phyloP scores from a whole-genome alignment of 1,140 invertebrate genomes.

The Camponotus vicinus region DNA sequence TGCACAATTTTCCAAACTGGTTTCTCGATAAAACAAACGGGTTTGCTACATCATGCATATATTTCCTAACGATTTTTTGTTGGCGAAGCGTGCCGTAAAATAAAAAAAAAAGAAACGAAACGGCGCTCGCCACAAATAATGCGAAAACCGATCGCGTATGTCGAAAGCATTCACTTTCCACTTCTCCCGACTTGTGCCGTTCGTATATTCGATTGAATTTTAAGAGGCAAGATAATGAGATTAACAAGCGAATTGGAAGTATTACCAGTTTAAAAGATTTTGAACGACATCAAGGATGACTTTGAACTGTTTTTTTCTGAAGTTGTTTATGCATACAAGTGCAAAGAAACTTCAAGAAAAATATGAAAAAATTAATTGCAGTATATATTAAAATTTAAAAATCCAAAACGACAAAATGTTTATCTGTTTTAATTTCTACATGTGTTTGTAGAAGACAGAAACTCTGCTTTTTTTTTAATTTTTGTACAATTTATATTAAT shows the following conservation, averaged over 20 bases:
- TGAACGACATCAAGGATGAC: background rate
- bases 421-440: background rate
- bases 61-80: constrained; percentile 48
- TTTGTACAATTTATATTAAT: constrained; percentile 1
- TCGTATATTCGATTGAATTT: background rate
- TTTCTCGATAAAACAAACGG: constrained; percentile 57
- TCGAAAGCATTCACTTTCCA: constrained; percentile 51
- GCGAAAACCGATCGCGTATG: constrained; percentile 54
- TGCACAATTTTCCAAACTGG: constrained; percentile 60
- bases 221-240: constrained; percentile 23
- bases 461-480: background rate
- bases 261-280: background rate
- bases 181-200: constrained; percentile 17
- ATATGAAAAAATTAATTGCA: background rate
- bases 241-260: background rate
- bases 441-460: background rate
- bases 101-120: constrained; percentile 9
- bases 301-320: background rate
- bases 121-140: constrained; percentile 39
- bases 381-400: background rate
- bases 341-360: background rate
- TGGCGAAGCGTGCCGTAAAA: constrained; percentile 16
- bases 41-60: constrained; percentile 61
- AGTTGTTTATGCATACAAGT: background rate
- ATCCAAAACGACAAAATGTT: background rate